Percentiles rank a stretch among this genome's conserved stretches.
phyloP scores from a whole-genome alignment of 2,797 vertebrate species.

The Acridotheres tristis region DNA sequence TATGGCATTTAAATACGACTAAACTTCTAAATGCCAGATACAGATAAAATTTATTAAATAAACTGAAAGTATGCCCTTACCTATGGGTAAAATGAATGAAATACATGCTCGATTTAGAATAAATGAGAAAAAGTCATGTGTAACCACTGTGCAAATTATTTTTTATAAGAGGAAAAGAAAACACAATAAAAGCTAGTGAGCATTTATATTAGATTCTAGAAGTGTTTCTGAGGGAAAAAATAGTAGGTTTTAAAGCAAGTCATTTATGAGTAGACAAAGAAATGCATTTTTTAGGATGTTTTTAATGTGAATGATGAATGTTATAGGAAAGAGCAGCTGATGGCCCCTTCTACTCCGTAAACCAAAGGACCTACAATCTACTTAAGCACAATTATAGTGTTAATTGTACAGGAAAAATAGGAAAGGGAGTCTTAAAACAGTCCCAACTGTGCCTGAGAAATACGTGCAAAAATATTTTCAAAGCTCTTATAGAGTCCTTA shows the following conservation, averaged over 20 bases:
- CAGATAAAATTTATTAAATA: slow-evolving; percentile 63
- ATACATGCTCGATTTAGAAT: slow-evolving; percentile 59
- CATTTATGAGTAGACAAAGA: slow-evolving; percentile 17
- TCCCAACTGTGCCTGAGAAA: not conserved
- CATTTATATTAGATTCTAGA: slow-evolving; percentile 41
- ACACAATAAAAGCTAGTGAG: slow-evolving; percentile 29
- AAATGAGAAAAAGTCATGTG: slow-evolving; percentile 69
- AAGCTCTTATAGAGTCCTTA: not conserved
- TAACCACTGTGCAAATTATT: slow-evolving; percentile 54
- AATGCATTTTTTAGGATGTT: slow-evolving; percentile 33
- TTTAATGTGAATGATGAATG: slow-evolving; percentile 26
- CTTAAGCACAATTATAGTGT: not conserved
- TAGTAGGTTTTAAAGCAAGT: slow-evolving; percentile 1
- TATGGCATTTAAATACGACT: slow-evolving; percentile 35
- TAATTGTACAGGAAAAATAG: not conserved
- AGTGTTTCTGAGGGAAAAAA: slow-evolving; percentile 30
- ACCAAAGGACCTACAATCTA: not conserved
- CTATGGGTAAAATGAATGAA: slow-evolving; percentile 50
- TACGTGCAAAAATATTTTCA: not conserved
- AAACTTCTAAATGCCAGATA: slow-evolving; percentile 37
- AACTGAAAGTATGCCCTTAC: slow-evolving; percentile 34
- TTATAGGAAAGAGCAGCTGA: slow-evolving; percentile 23
- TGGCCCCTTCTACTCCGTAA: not conserved
- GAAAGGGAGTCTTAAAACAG: not conserved
- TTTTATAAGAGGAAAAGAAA: slow-evolving; percentile 45